These are phyloP conservation scores for Saturnia japonica DNA, from an alignment of 2,888 invertebrate species.

Conservation along the genomic window DNA sequence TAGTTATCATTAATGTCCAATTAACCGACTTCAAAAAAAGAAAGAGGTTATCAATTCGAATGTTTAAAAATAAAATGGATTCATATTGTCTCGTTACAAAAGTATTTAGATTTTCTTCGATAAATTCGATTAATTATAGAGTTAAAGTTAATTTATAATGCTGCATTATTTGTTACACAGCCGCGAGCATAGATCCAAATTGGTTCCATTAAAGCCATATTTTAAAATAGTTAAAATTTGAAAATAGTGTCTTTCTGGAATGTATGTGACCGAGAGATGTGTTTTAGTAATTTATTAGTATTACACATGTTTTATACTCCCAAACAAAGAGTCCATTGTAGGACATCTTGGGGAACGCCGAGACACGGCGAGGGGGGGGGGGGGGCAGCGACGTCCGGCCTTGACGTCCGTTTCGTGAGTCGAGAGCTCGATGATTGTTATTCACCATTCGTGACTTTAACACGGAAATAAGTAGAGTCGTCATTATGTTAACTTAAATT, in stretches of 20 bases:
- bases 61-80: too few species aligned
- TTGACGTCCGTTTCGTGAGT: constrained; percentile 67
- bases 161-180: too few species aligned
- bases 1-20: too few species aligned
- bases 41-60: too few species aligned
- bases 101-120: too few species aligned
- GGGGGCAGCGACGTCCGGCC: constrained; percentile 58
- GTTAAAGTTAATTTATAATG: too few species aligned
- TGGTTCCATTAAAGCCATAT: too few species aligned
- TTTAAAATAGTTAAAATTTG: too few species aligned
- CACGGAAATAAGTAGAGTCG: constrained; percentile 44
- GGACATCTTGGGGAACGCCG: constrained; percentile 18
- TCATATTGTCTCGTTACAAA: too few species aligned
- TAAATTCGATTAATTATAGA: too few species aligned
- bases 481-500: not conserved
- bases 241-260: not conserved
- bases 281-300: not conserved
- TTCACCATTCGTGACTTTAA: constrained; percentile 56
- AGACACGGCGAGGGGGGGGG: constrained; percentile 29
- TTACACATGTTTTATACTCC: constrained; percentile 1
- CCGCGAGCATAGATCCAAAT: too few species aligned
- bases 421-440: constrained; percentile 58
- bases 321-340: constrained; percentile 17
- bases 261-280: not conserved
- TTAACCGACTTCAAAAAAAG: too few species aligned